A percentile compares a stretch with the other conserved stretches of the same genome.
These are phyloP conservation scores for Subacronicta megacephala DNA, from an alignment of 2,888 invertebrate genomes.

Conservation along the genomic window DNA sequence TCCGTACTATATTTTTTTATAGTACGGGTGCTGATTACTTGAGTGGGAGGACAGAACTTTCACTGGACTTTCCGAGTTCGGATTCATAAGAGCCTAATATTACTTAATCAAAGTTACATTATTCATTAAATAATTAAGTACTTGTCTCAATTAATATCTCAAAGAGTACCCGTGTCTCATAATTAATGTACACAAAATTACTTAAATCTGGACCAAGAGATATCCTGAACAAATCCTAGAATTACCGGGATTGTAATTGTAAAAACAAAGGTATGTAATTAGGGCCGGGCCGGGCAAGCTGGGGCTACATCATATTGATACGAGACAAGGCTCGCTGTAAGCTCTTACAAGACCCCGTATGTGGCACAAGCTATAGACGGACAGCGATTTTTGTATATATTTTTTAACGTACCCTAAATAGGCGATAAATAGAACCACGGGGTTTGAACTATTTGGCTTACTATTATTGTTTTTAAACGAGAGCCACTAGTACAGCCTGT, in stretches of 20 bases:
- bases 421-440: no score
- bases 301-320: constrained; percentile 77
- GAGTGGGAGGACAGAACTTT: no score
- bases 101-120: no score
- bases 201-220: constrained; percentile 21
- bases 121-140: no score
- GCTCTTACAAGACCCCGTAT: constrained; percentile 57
- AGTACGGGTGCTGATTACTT: no score
- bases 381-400: neutral
- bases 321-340: constrained; percentile 67
- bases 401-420: no score
- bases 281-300: constrained; percentile 61
- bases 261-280: constrained; percentile 69
- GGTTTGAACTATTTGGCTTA: no score
- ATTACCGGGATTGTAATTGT: constrained; percentile 55
- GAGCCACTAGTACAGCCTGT: no score
- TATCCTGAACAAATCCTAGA: constrained; percentile 49
- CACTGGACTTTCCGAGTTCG: no score
- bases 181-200: constrained; percentile 47
- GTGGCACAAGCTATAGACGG: constrained; percentile 24
- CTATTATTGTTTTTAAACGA: no score
- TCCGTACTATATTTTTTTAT: no score
- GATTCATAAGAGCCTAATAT: no score
- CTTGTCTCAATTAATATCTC: constrained; percentile 16
- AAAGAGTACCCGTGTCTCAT: constrained; percentile 18